Evolutionary conservation across 2,888 invertebrate genomes (phyloP), one percentile per base, ranked within the genome.

Genomic region (Dione juno): DNA sequence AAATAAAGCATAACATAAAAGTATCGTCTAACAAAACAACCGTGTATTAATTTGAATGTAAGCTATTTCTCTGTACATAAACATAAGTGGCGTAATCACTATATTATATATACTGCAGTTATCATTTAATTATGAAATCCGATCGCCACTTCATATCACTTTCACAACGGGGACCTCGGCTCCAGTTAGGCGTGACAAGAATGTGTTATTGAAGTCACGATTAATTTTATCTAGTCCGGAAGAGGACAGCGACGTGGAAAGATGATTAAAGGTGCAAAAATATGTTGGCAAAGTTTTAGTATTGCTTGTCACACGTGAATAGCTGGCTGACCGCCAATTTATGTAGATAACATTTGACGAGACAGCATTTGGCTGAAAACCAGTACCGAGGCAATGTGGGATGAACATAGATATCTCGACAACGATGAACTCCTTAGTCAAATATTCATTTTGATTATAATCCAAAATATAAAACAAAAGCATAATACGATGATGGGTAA

Each of bases 361-460:
- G 76, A 75, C 77, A 80, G 77, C 79, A 76, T 78, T 89, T 88
- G 86, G 87, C 88, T 78, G 74, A 73, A 72, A 79, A 86, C 80
- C 84, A 84, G 82, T 86, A 84, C 77, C 81, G 78, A 83, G 81
- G 79, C 83, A 84, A 83, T 83, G 82, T 83, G 84, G 85, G 84
- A n/a, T n/a, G n/a, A 83, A 74, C 76, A 75, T 73, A 70, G 72
- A 77, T 75, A 73, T 77, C 77, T 77, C 79, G 78, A 53, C 54
- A 41, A n/a, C 53, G 13, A 45, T 14, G 45, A 66, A 50, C 48
- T 67, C 43, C 40, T 28, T 16, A 69, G 48, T 48, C n/a, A 52
- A 70, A 41, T 21, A 63, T 45, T 10, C n/a, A 14, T 45, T 45
- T 41, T n/a, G 5, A 43, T 21, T 21, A 9, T 43, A 14, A 43